Conservation (phyloP, 2,113 vertebrate genomes). For the Octodon degus region DNA sequence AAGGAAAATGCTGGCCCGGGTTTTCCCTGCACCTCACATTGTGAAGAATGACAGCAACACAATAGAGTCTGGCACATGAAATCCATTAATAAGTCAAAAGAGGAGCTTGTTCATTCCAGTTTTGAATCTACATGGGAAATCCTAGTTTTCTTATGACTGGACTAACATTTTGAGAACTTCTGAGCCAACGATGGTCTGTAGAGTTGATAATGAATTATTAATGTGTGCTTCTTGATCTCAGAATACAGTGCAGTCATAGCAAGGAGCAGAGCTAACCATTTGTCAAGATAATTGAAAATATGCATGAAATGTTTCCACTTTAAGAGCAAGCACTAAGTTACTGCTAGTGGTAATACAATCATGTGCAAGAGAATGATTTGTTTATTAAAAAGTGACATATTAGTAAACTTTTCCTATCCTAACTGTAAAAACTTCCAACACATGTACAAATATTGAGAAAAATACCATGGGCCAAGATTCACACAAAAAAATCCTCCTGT, state of each 20-base stretch:
- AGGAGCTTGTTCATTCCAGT: slow-evolving; percentile 9
- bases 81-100: slow-evolving; percentile 39
- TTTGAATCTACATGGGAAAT: slow-evolving; percentile 27
- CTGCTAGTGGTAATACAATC: slow-evolving; percentile 13
- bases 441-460: background rate
- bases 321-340: slow-evolving; percentile 49
- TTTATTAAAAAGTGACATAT: slow-evolving; percentile 52
- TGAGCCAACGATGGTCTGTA: slow-evolving; percentile 9
- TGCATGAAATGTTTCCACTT: slow-evolving; percentile 58
- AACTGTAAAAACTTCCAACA: background rate
- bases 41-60: slow-evolving; percentile 62
- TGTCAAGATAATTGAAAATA: slow-evolving; percentile 61
- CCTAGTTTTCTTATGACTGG: slow-evolving; percentile 36
- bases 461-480: background rate
- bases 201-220: slow-evolving; percentile 63
- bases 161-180: slow-evolving; percentile 59
- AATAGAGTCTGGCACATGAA: slow-evolving; percentile 19
- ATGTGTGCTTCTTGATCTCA: slow-evolving; percentile 39
- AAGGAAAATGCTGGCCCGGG: slow-evolving; percentile 59
- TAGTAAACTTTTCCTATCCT: background rate
- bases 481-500: accelerated
- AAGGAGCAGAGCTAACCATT: slow-evolving; percentile 52
- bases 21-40: slow-evolving; percentile 55
- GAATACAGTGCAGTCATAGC: background rate
- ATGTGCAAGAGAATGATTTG: slow-evolving; percentile 51